phyloP scores from a whole-genome alignment of 2,113 vertebrate genomes.

The Cranoglanis bouderius region DNA sequence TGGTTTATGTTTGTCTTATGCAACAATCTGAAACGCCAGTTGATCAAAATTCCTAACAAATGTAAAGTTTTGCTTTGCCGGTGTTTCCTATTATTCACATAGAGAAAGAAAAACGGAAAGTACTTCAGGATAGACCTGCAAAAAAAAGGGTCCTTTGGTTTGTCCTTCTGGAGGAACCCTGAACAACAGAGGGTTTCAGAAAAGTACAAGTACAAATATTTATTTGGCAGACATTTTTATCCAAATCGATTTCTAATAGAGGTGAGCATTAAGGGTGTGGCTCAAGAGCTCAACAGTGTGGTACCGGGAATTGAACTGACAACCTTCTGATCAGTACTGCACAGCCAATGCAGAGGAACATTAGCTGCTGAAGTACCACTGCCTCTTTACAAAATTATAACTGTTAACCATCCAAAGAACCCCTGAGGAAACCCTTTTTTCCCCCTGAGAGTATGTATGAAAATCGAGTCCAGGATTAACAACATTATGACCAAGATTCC shows the following conservation, averaged over 20 bases:
- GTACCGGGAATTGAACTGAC: neutral
- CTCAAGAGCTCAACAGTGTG: neutral
- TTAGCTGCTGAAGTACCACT: neutral
- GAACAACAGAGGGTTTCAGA: neutral
- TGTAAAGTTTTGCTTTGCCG: neutral
- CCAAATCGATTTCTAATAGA: neutral
- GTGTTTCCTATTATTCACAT: neutral
- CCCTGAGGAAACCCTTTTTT: neutral
- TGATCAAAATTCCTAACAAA: conserved; percentile 1
- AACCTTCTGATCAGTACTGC: neutral
- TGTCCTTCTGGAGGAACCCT: no score
- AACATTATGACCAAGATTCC: no score
- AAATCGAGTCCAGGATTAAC: neutral
- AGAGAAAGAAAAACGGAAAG: neutral
- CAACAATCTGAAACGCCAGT: conserved; percentile 4
- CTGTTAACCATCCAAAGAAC: neutral
- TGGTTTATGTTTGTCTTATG: neutral
- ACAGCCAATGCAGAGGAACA: no score
- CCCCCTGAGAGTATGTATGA: neutral
- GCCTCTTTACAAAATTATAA: neutral
- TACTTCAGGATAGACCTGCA: neutral
- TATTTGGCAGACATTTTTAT: neutral
- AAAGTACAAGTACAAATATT: neutral
- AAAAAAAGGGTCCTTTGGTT: neutral
- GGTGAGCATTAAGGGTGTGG: neutral